Conservation (phyloP, 1,140 invertebrate genomes). For the Aricia agestis region DNA sequence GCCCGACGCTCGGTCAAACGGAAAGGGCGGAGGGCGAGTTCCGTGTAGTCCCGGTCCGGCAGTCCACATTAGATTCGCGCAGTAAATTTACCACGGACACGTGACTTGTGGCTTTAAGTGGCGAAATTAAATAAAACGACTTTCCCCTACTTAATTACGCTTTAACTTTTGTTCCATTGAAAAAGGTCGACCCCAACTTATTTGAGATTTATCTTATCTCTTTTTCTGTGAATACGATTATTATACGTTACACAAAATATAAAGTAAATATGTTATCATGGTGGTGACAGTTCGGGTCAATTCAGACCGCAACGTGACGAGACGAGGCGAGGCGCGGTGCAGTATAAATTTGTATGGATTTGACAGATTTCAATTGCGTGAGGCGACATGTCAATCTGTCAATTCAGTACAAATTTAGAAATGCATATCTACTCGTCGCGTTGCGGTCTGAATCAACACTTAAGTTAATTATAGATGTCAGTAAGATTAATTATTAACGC, state of each 20-base stretch:
- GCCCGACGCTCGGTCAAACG: slow-evolving; percentile 52
- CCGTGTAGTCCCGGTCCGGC: slow-evolving; percentile 26
- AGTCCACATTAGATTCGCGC: slow-evolving; percentile 29
- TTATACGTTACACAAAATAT: no score
- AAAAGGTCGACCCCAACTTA: background rate
- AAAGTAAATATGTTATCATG: background rate
- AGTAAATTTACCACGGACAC: slow-evolving; percentile 35
- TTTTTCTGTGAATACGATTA: background rate
- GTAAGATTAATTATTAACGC: no score
- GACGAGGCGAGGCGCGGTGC: no score
- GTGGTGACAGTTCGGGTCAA: no score
- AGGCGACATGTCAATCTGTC: no score
- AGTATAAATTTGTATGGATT: no score
- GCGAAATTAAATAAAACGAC: slow-evolving; percentile 25
- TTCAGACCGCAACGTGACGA: no score
- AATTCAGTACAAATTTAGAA: no score
- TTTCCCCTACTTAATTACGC: slow-evolving; percentile 7
- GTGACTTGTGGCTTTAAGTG: slow-evolving; percentile 28
- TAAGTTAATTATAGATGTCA: no score
- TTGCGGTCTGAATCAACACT: no score
- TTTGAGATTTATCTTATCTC: background rate
- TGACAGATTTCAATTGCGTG: no score
- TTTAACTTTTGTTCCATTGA: slow-evolving; percentile 6
- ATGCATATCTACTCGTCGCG: no score
- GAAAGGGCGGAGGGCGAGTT: slow-evolving; percentile 36